phyloP scores from a whole-genome alignment of 2,113 vertebrate species.

The Poeciliopsis prolifica region DNA sequence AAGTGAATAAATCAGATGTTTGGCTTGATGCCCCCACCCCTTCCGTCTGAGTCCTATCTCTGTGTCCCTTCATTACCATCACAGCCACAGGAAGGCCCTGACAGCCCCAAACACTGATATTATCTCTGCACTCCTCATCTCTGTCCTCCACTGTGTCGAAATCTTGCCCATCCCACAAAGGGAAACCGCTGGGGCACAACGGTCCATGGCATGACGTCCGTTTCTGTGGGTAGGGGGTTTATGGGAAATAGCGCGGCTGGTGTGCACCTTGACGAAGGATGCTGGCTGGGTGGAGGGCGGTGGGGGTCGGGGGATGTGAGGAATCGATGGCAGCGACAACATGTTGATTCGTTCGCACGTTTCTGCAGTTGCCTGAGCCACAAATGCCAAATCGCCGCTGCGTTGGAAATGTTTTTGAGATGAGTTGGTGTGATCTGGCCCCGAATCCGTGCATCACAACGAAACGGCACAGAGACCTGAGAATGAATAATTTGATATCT shows the following conservation, averaged over 20 bases:
- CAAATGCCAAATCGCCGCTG: background rate
- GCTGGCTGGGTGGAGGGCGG: background rate
- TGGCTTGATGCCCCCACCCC: constrained; percentile 38
- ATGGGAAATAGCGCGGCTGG: constrained; percentile 60
- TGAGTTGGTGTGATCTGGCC: background rate
- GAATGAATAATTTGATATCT: background rate
- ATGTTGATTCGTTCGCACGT: background rate
- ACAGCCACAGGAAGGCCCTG: constrained; percentile 82
- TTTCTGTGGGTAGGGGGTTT: constrained; percentile 68
- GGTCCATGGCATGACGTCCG: constrained; percentile 68
- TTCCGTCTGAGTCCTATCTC: constrained; percentile 64
- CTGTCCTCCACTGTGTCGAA: constrained; percentile 79
- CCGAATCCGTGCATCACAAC: background rate
- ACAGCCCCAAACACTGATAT: constrained; percentile 76
- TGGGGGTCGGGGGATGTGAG: background rate
- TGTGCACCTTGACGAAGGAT: constrained; percentile 36
- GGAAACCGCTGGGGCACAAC: constrained; percentile 76
- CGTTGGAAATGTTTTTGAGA: background rate
- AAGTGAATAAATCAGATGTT: constrained; percentile 8
- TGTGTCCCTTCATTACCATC: constrained; percentile 69
- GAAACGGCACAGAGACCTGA: background rate
- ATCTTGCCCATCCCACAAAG: constrained; percentile 79
- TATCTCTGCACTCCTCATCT: constrained; percentile 77
- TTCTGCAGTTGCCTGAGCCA: too few species aligned
- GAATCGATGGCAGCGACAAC: background rate